Percentiles rank a stretch among this genome's conserved stretches.
phyloP scores from a whole-genome alignment of 2,888 invertebrate species.

The Polydrusus cervinus region DNA sequence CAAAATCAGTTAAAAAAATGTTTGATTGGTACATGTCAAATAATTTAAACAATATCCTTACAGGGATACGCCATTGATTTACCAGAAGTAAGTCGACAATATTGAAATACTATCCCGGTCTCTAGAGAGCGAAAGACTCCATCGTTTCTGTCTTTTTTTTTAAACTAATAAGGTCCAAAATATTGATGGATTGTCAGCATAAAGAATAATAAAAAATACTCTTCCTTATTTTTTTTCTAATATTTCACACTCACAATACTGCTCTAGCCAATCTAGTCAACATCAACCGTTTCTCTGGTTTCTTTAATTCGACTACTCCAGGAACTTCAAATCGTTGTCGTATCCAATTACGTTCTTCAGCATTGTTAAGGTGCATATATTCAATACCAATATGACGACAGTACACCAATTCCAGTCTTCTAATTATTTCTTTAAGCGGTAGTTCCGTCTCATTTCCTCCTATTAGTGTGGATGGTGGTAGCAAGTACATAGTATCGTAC shows the following conservation, averaged over 20 bases:
- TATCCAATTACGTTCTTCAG: slow-evolving; percentile 99
- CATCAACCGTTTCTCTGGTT: slow-evolving; percentile 93
- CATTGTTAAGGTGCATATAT: slow-evolving; percentile 99
- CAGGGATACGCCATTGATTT: too few species aligned
- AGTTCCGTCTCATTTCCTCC: slow-evolving; percentile 93
- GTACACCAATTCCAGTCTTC: slow-evolving; percentile 92
- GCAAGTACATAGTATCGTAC: slow-evolving; percentile 95
- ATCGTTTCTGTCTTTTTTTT: too few species aligned
- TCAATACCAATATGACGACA: slow-evolving; percentile 98
- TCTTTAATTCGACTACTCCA: slow-evolving; percentile 85
- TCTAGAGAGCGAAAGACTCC: too few species aligned
- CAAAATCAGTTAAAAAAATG: too few species aligned
- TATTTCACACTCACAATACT: slow-evolving; percentile 30
- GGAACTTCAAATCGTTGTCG: slow-evolving; percentile 96
- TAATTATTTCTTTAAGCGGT: slow-evolving; percentile 93
- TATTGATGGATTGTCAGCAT: too few species aligned
- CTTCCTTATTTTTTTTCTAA: too few species aligned
- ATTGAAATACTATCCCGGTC: too few species aligned
- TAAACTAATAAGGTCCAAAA: too few species aligned
- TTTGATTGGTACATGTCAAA: too few species aligned
- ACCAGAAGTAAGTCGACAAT: too few species aligned
- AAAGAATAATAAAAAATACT: too few species aligned
- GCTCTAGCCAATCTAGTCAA: slow-evolving; percentile 95
- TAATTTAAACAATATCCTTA: too few species aligned
- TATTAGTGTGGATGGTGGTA: slow-evolving; percentile 97